Evolutionary conservation across 1,140 invertebrate species (phyloP).

Genomic region (Drosophila prosaltans): DNA sequence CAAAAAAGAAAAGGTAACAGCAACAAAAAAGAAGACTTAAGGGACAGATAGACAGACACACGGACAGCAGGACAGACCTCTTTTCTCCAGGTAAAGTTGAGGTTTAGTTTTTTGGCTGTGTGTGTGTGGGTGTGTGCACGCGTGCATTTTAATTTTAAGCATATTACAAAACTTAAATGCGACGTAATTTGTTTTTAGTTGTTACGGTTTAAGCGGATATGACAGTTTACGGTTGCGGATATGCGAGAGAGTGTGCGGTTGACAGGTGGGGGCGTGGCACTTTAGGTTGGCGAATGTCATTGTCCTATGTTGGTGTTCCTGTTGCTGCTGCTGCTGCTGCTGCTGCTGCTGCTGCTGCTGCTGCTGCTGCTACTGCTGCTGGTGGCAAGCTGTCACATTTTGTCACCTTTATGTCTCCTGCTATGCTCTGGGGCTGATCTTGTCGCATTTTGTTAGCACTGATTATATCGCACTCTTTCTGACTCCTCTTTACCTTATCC

Average conservation of each 20-base stretch:
- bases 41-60: not conserved
- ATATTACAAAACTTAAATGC: conserved; percentile 79
- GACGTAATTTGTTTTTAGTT: conserved; percentile 77
- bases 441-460: conserved; percentile 47
- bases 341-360: not conserved
- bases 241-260: conserved; percentile 38
- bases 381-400: conserved; percentile 32
- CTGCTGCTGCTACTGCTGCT: conserved; percentile 2
- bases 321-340: not conserved
- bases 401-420: conserved; percentile 50
- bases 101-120: conserved; percentile 35
- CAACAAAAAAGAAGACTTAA: too few relatives aligned
- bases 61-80: not conserved
- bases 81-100: conserved; percentile 12
- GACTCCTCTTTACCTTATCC: not conserved
- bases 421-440: conserved; percentile 18
- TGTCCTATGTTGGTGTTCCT: conserved; percentile 34
- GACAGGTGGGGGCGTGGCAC: conserved; percentile 34
- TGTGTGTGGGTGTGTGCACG: not conserved
- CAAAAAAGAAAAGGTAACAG: not conserved
- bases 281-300: conserved; percentile 34
- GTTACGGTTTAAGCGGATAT: conserved; percentile 52
- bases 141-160: conserved; percentile 68
- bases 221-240: conserved; percentile 50
- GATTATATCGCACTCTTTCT: conserved; percentile 43